Evolutionary conservation across 2,888 invertebrate species (phyloP), one percentile per base, ranked within the genome.

Genomic region (Zaprionus obscuricornis): DNA sequence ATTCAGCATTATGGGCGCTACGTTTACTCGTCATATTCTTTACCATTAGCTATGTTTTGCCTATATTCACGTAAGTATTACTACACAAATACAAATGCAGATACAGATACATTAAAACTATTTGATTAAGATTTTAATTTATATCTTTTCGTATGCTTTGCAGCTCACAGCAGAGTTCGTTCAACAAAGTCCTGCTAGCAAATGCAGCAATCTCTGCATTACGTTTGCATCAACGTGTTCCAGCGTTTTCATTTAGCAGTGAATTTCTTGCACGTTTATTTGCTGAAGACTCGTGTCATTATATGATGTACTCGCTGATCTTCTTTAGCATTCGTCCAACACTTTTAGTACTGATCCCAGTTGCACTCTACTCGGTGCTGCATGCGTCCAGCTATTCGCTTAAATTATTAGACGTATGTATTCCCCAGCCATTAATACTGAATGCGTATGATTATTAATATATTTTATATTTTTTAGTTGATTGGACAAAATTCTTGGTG

Each of bases 181-280:
- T 97, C 91, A 96, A 96, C 91, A 97, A 98, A 91, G 97, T 97
- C 10, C 91, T 99, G 67, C 92, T 98, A 71, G 96, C 96, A 46
- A 97, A 96, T 92, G 98, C 98, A 8, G 98, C 98, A 3, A 97
- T 97, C 2, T 98, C 97, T 81, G 98, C 98, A 0, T 92, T 99
- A 45, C 93, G 99, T 55, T 92, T 99, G 73, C 98, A 99, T 91
- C 98, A 99, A 90, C 93, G 99, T 63, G 92, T 99, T 74, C 97
- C 98, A 13, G 92, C 93, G 66, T 95, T 98, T 79, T 92, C 95
- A 55, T 91, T 98, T 51, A 95, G 94, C 22, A 92, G 96, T 64
- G 95, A 96, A 89, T 99, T 98, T 90, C 91, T 98, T 59, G 92
- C 93, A 4, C 91, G 93, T 43, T 91, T 99, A 74, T 92, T 97